Base-by-base conservation (phyloP, 1,140 invertebrate genomes). In the Trachelipus rathkii region DNA sequence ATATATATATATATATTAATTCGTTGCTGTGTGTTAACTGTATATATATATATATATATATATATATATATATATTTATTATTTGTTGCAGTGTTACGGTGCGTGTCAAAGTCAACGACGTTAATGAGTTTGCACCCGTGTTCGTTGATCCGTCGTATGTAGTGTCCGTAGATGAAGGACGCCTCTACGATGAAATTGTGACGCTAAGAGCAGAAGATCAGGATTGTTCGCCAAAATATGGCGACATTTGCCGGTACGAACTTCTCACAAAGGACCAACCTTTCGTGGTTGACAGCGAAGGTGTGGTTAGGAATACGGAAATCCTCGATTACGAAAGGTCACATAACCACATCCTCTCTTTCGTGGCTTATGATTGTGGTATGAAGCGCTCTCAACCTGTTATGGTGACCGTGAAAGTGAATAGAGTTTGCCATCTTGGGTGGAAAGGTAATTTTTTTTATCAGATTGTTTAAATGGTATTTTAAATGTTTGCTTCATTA, bases 311-410 rank as follows among this genome's bases (percentile, higher is more conserved):
- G 68, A 98, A 97, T 85, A 97, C 93, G 2, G 93, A 95, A 82
- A 91, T 93, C 0, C 85, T 98, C 79, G 93, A 95, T 75, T 97
- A 95, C 85, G 93, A 94, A 83, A 88, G 91, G 50, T 94, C 92
- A 0, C 95, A 96, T 85, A 98, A 97, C 85, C 95, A 97, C 85
- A 97, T 98, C 79, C 87, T 98, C n/a, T 93, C 92, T 13, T 94
- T 97, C 45, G 94, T 96, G n/a, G 96, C 95, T 0, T 95, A 94
- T 84, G 95, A 98, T 84, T 98, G 96, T 84, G 95, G 94, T 15
- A 95, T 95, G 91, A 94, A 94, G 83, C 83, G 85, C 19, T 90
- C 89, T 2, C 89, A 92, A 8, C 94, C 95, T 0, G 93, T 95
- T 2, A 93, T 97, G 90, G 94, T 98, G 78, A 98, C 94, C 82